Base-by-base conservation (phyloP, 2,888 invertebrate species). In the Caradrina clavipalpis region DNA sequence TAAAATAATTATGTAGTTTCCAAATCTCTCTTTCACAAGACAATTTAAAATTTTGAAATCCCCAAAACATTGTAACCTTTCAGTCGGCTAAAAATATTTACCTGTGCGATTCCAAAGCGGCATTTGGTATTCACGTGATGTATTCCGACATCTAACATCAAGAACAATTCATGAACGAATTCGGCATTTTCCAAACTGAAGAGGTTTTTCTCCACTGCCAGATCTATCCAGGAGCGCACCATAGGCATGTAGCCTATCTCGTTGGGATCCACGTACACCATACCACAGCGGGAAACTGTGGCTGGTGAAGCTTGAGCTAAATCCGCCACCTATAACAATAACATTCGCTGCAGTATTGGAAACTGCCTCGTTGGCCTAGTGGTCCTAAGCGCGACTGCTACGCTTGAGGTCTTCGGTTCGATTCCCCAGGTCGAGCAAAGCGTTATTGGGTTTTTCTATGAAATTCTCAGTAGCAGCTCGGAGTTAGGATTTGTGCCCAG, bases 251-350 rank as follows among this genome's bases (percentile, higher is more conserved):
- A 98, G 60, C 97, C 97, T 58, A 99, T 94, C 86, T 98, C 98
- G 3, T 97, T 96, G 0, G 98, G 97, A 90, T 99, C 99, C 11
- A 99, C 97, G 90, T 98, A 99, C 2, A 99, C 98, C 98, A 99
- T 99, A 59, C 98, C 98, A 82, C 97, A 97, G 26, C 97, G 97
- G 0, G 97, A 97, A 6, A 99, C 99, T 0, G 99, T 99, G 1
- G 99, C 99, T 0, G 99, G 99, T 0, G 99, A 98, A 0, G 99
- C 99, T 90, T 98, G 98, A 0, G 98, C 97, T 64, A 99, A 94
- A 91, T 99, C 98, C 87, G 98, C 97, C 11, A 97, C 97, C 96
- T 96, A 53, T 17, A 61, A 61, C 49, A 50, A 35, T n/a, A n/a
- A n/a, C n/a, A n/a, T n/a, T n/a, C n/a, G n/a, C n/a, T n/a, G n/a